Evolutionary conservation across 2,888 invertebrate species (phyloP).

Genomic region (Trissolcus japonicus): DNA sequence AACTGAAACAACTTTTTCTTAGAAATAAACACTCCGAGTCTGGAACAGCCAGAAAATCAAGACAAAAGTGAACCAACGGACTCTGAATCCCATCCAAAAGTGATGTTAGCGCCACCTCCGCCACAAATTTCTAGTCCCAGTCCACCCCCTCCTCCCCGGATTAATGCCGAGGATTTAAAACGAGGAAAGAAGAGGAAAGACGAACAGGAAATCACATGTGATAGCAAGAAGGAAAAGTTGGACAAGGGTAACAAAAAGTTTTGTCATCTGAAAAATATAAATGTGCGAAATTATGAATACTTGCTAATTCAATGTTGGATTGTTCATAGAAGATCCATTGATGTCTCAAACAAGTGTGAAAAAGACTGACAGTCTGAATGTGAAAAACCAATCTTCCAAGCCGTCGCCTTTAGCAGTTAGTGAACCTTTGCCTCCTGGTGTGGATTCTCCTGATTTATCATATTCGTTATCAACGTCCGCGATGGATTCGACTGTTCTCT

Average conservation of each 20-base stretch:
- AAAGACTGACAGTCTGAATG: slow-evolving; percentile 5
- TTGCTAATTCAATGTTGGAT: too few relatives aligned
- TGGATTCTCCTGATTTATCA: slow-evolving; percentile 76
- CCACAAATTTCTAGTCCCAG: slow-evolving; percentile 71
- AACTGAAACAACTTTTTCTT: background rate
- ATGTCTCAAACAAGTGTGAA: background rate
- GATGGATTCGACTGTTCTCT: slow-evolving; percentile 68
- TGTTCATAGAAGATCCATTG: background rate
- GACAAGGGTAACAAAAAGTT: slow-evolving; percentile 31
- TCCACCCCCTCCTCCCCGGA: slow-evolving; percentile 74
- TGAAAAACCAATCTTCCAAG: slow-evolving; percentile 7
- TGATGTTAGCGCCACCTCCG: slow-evolving; percentile 63
- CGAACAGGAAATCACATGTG: slow-evolving; percentile 41
- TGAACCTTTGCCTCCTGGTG: slow-evolving; percentile 79
- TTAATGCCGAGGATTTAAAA: slow-evolving; percentile 69
- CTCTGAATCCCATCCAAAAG: slow-evolving; percentile 12
- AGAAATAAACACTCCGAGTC: slow-evolving; percentile 49
- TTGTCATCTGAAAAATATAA: too few relatives aligned
- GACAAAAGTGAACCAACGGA: slow-evolving; percentile 22
- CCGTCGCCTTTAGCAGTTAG: slow-evolving; percentile 18
- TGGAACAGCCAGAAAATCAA: slow-evolving; percentile 8
- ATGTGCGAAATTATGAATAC: too few relatives aligned
- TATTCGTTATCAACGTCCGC: slow-evolving; percentile 68
- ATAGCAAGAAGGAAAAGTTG: slow-evolving; percentile 59
- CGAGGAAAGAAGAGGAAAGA: slow-evolving; percentile 63